A percentile compares a stretch with the other conserved stretches of the same genome.
Evolutionary conservation across 2,797 vertebrate genomes (phyloP).

Genomic region (Melanotaenia nigrans): DNA sequence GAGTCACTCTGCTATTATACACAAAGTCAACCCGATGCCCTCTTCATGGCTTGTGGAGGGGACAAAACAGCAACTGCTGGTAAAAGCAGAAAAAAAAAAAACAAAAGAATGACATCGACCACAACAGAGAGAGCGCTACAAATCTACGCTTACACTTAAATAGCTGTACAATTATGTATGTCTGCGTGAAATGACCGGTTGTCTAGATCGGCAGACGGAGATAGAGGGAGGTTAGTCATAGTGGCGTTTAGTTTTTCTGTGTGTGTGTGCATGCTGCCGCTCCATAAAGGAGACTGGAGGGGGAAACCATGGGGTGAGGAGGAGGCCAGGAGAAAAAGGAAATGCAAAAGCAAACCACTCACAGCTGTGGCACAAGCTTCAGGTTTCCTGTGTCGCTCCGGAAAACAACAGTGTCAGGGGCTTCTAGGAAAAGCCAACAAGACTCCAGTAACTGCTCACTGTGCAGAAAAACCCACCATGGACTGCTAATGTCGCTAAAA

Average conservation of each 20-base stretch:
- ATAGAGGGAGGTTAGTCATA: slow-evolving; percentile 69
- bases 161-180: slow-evolving; percentile 75
- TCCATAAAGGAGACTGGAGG: slow-evolving; percentile 38
- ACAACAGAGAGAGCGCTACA: slow-evolving; percentile 66
- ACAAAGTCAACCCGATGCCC: slow-evolving; percentile 41
- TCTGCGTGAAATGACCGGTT: slow-evolving; percentile 76
- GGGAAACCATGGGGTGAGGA: slow-evolving; percentile 62
- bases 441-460: slow-evolving; percentile 38
- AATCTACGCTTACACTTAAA: slow-evolving; percentile 69
- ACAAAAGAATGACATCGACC: slow-evolving; percentile 65
- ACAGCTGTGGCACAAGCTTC: slow-evolving; percentile 78
- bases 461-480: neutral
- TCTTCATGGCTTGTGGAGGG: slow-evolving; percentile 30
- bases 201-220: slow-evolving; percentile 74
- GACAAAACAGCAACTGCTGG: slow-evolving; percentile 50
- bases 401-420: slow-evolving; percentile 73
- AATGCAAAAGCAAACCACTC: slow-evolving; percentile 77
- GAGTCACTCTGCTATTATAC: slow-evolving; percentile 61
- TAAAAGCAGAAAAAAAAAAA: slow-evolving; percentile 44
- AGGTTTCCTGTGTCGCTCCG: slow-evolving; percentile 79
- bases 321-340: slow-evolving; percentile 63
- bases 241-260: slow-evolving; percentile 44
- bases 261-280: slow-evolving; percentile 38
- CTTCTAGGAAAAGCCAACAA: slow-evolving; percentile 74
- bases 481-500: neutral